Base-by-base conservation (phyloP, 1,140 invertebrate species). In the Steinernema feltiae region DNA sequence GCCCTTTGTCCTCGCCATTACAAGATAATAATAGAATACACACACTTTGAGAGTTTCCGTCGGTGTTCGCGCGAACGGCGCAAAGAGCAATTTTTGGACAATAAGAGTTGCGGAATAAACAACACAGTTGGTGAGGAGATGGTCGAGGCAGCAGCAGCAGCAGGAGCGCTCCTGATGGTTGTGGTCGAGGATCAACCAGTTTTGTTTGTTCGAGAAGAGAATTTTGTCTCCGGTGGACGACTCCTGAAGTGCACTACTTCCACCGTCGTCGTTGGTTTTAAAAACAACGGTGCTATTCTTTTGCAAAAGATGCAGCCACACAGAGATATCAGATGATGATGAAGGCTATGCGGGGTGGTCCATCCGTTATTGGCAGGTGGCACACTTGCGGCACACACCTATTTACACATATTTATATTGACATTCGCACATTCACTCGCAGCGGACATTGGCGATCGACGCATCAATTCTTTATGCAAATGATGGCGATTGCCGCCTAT, bases 381-480 rank as follows among this genome's bases (percentile, higher is more conserved):
- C 24, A 18, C 35, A 63, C 12, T 27, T 7, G 24, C 53, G 41
- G 41, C 41, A n/a, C 18, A 41, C 12, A 63, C 12, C 12, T 63
- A 17, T 27, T 63, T 63, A 17, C 24, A 63, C 53, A 71, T 29
- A 71, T 2, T 1, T 46, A 12, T 32, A 30, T 30, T 18, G 7
- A 71, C 29, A 75, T n/a, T n/a, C n/a, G n/a, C n/a, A 32, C 30
- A 72, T 48, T 2, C 48, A 29, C 1, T 18, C 3, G 27, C 35
- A 18, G 53, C 41, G 27, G 12, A 71, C 72, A 30, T 1, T 17
- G 18, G 27, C 15, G 12, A 35, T n/a, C n/a, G n/a, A 48, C 72
- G 30, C 30, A 35, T 48, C 41, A 71, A 73, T 48, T 73, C 15
- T 48, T 70, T 48, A 73, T 73, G 72, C 48, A 48, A 63, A 63